Evolutionary conservation across 2,888 invertebrate species (phyloP).

Genomic region (Troides helena): DNA sequence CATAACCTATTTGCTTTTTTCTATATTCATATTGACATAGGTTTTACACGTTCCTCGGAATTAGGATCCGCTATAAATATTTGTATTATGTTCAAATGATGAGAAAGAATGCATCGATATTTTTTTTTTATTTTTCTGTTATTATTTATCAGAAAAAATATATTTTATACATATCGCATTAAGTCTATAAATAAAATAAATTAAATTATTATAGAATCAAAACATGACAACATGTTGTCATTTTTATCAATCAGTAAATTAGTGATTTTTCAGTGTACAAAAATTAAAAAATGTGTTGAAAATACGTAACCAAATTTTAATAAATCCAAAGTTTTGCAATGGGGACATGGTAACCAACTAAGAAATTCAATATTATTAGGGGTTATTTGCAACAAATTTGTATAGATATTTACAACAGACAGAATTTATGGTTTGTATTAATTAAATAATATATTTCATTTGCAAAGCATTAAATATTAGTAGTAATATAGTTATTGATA

Average conservation of each 20-base stretch:
- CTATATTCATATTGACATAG: too few relatives aligned
- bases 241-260: conserved; percentile 6
- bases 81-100: too few relatives aligned
- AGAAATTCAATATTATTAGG: neutral
- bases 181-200: conserved; percentile 7
- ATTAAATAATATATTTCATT: neutral
- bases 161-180: neutral
- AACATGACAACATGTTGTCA: conserved; percentile 19
- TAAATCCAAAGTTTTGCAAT: conserved; percentile 20
- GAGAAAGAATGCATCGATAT: too few relatives aligned
- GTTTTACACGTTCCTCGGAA: too few relatives aligned
- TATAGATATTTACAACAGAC: neutral
- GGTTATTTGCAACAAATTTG: neutral
- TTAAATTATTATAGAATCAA: neutral
- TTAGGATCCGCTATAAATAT: too few relatives aligned
- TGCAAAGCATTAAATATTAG: neutral
- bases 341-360: conserved; percentile 27
- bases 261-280: neutral
- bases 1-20: too few relatives aligned
- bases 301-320: conserved; percentile 1
- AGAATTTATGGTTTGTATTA: neutral
- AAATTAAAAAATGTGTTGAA: conserved; percentile 22
- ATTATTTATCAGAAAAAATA: neutral
- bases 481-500: neutral
- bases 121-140: neutral